A percentile compares a stretch with the other conserved stretches of the same genome.
Conservation (phyloP, 2,888 invertebrate genomes). For the Aphodius sticticus region DNA sequence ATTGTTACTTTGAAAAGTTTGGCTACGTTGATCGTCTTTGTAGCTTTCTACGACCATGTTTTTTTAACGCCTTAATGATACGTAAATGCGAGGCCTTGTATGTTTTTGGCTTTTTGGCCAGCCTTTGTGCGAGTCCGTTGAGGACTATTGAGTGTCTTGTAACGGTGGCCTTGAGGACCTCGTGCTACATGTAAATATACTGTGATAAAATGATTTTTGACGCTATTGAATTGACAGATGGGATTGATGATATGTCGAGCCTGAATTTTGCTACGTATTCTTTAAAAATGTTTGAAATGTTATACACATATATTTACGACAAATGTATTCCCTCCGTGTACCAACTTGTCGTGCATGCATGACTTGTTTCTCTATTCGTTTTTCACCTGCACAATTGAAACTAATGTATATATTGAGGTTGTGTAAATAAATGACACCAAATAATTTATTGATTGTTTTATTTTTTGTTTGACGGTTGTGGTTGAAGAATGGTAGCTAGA, state of each 20-base stretch:
- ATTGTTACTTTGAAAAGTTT: not conserved
- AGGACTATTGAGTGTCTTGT: not conserved
- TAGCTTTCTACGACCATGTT: conserved; percentile 5
- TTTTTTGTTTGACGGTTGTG: not conserved
- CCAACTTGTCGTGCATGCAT: conserved; percentile 36
- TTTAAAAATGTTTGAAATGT: conserved; percentile 18
- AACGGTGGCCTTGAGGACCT: conserved; percentile 38
- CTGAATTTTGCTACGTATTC: conserved; percentile 33
- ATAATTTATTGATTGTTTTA: conserved; percentile 30
- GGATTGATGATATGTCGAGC: conserved; percentile 21
- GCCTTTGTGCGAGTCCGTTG: not conserved
- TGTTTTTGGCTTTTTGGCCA: conserved; percentile 15
- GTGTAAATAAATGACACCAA: conserved; percentile 41
- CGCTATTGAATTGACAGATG: conserved; percentile 27
- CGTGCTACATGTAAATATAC: conserved; percentile 35
- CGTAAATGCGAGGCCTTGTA: not conserved
- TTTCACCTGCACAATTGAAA: conserved; percentile 36
- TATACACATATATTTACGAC: conserved; percentile 8
- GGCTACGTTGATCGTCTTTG: not conserved
- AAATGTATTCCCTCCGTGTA: conserved; percentile 22
- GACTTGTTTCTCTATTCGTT: conserved; percentile 37
- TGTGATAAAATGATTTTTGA: conserved; percentile 35
- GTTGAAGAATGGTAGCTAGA: too few relatives aligned
- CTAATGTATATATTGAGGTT: conserved; percentile 38
- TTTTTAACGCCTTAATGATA: not conserved